Evolutionary conservation across 92 coral and sea anemone genomes (phyloP).

Genomic region (Porites lobata): DNA sequence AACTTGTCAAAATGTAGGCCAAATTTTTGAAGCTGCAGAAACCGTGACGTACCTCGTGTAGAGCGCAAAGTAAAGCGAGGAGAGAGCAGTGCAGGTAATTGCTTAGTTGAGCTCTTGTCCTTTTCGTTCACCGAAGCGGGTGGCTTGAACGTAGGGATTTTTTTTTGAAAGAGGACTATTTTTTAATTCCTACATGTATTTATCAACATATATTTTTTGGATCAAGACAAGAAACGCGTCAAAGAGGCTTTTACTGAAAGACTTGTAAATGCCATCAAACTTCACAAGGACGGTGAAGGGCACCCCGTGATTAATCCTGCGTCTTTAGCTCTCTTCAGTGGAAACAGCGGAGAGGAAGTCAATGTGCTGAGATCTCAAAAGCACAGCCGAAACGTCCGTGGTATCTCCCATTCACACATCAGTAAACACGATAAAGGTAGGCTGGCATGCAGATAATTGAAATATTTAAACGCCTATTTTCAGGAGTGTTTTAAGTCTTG

Average conservation of each 20-base stretch:
- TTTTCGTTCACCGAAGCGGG: too few relatives aligned
- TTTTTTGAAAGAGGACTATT: too few relatives aligned
- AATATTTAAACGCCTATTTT: too few relatives aligned
- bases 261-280: slow-evolving; percentile 41
- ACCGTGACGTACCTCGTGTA: too few relatives aligned
- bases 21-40: too few relatives aligned
- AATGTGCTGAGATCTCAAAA: background rate
- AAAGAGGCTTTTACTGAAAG: slow-evolving; percentile 8
- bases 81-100: too few relatives aligned
- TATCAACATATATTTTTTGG: background rate
- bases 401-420: background rate
- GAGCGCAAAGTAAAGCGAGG: too few relatives aligned
- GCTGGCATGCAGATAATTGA: background rate
- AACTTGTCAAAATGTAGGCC: too few relatives aligned
- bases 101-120: too few relatives aligned
- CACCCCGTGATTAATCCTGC: slow-evolving; percentile 37
- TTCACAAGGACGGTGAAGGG: slow-evolving; percentile 39
- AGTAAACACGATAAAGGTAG: background rate
- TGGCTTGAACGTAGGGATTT: too few relatives aligned
- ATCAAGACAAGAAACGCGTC: background rate
- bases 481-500: too few relatives aligned
- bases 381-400: background rate
- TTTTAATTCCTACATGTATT: too few relatives aligned
- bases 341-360: background rate
- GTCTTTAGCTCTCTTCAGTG: slow-evolving; percentile 21